phyloP scores from a whole-genome alignment of 1,140 invertebrate species.

The Calephelis nemesis region DNA sequence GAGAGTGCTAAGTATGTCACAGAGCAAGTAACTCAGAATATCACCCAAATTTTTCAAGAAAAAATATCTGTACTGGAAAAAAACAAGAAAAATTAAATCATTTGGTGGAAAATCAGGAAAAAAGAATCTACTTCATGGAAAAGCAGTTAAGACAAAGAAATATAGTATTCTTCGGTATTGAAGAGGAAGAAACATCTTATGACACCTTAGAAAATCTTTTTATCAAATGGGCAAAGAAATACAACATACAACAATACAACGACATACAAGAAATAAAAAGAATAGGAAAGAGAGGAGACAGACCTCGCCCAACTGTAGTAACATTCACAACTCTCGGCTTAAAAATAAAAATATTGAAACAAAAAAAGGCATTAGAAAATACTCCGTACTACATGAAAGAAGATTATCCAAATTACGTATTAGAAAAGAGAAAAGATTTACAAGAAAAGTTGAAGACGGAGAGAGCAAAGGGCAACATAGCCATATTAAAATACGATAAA shows the following conservation, averaged over 20 bases:
- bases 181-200: not conserved
- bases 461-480: constrained; percentile 1
- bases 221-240: not conserved
- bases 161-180: not conserved
- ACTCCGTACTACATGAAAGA: not conserved
- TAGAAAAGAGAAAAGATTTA: constrained; percentile 3
- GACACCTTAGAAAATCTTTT: not conserved
- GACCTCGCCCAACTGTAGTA: not conserved
- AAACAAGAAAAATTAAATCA: not conserved
- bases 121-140: not conserved
- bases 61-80: not conserved
- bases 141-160: not conserved
- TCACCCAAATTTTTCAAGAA: not conserved
- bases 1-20: not conserved
- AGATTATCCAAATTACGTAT: constrained; percentile 4
- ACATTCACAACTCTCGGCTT: too few relatives aligned
- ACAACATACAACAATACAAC: too few relatives aligned
- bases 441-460: not conserved
- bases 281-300: not conserved
- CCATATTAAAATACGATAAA: constrained; percentile 11
- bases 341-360: too few relatives aligned
- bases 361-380: not conserved
- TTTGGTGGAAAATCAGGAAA: not conserved
- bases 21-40: constrained; percentile 3
- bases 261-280: too few relatives aligned